Evolutionary conservation across 2,888 invertebrate species (phyloP).

Genomic region (Cyaniris semiargus): DNA sequence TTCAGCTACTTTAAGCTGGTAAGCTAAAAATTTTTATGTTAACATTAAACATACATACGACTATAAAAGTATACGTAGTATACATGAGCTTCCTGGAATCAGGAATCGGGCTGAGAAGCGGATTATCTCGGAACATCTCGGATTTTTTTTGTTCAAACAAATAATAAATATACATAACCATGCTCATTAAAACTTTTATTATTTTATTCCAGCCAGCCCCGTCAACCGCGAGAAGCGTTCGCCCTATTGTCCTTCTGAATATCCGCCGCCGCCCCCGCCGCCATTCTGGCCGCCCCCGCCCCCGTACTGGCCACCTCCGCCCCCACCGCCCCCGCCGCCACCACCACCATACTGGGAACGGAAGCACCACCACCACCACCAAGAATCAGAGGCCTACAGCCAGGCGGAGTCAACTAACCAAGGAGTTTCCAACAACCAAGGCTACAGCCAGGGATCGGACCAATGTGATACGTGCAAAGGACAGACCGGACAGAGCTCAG

Average conservation of each 20-base stretch:
- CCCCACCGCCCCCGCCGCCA: conserved; percentile 38
- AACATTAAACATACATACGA: no score
- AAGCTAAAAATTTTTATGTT: no score
- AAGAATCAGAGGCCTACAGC: conserved; percentile 8
- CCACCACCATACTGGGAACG: conserved; percentile 46
- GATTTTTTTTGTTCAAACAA: no score
- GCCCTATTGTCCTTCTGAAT: conserved; percentile 46
- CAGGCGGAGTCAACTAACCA: conserved; percentile 14
- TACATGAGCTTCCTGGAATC: no score
- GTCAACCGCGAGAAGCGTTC: conserved; percentile 57
- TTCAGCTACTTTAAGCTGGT: no score
- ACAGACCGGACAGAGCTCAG: conserved; percentile 43
- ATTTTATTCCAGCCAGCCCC: conserved; percentile 38
- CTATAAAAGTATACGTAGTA: no score
- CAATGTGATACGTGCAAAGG: conserved; percentile 38
- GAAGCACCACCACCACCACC: conserved; percentile 40
- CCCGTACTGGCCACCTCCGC: conserved; percentile 38
- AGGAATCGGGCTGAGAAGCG: no score
- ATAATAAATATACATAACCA: no score
- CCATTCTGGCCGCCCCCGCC: conserved; percentile 39
- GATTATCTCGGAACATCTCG: no score
- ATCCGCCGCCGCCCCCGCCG: conserved; percentile 45
- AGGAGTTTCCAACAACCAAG: not conserved
- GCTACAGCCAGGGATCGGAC: not conserved
- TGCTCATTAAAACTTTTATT: not conserved